Base-by-base conservation (phyloP, 2,797 vertebrate genomes). In the Dromococcyx pavoninus region DNA sequence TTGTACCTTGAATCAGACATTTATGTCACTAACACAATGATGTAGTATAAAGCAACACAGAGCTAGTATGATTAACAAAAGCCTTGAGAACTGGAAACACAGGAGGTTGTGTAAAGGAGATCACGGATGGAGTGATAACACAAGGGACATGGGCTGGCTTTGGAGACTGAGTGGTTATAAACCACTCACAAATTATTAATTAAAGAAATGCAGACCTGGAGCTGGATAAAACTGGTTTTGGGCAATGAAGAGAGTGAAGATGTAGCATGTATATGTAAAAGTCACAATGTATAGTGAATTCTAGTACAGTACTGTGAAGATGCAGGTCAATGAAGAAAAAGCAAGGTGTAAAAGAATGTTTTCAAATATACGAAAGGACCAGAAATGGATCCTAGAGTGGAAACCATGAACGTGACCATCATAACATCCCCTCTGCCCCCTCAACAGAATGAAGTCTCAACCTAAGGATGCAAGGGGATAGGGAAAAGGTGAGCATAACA, bases 71-170 rank as follows among this genome's bases (percentile, higher is more conserved):
- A 25, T 28, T 79, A 39, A 19, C 2, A 32, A 35, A 43, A 12
- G 11, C 35, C 66, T 77, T 46, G 58, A 33, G 28, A 89, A 54
- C 28, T 11, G 21, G 65, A 61, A 64, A 62, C 16, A 56, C 4
- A 27, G 41, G 57, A 67, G 33, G 15, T 19, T 11, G 37, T 23
- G 14, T 28, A 51, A 23, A 64, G 17, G 33, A 64, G 35, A 0
- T 0, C n/a, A 43, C 64, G 64, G 35, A 41, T 13, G 10, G 21
- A 23, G 13, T 7, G 43, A 41, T 8, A 91, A 10, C 0, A 0
- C 28, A 50, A 43, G 32, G 32, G 28, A 13, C 46, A 62, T 14
- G 21, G 46, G n/a, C 51, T 74, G 65, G 39, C 41, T 33, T 16
- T 22, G 13, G 32, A 35, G 33, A 62, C 8, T 10, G 43, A 39